Base-by-base conservation (phyloP, 2,113 vertebrate genomes). In the Istiophorus platypterus region DNA sequence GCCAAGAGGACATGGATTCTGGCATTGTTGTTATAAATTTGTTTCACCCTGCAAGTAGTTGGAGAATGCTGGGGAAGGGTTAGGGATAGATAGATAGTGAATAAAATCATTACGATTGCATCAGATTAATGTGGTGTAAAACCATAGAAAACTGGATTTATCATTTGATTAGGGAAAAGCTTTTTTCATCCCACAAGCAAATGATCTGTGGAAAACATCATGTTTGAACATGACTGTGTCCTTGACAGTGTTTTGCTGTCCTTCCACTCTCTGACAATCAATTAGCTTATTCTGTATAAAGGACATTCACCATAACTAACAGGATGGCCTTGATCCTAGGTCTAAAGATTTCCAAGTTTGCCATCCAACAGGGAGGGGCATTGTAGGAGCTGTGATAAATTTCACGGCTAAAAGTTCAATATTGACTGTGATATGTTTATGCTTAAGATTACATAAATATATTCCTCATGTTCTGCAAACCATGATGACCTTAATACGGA, bases 141-240 rank as follows among this genome's bases (percentile, higher is more conserved):
- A 37, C 56, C 34, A 61, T 22, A 29, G 45, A 58, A 31, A 75
- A 58, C 5, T 45, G 26, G 4, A 56, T 49, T 6, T 49, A 24
- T 47, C 0, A 11, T 54, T 65, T 39, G 41, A 84, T 75, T 47
- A 61, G 54, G 12, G 1, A 2, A 37, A 9, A 14, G 5, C 6
- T 54, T 81, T 58, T 77, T 61, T 47, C 45, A 64, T 42, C 39
- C 61, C 17, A 24, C 15, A 20, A 63, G 31, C 22, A 57, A 58
- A 72, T 73, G 17, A 81, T 81, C 56, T 49, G 52, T 39, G 15
- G 18, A 45, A 42, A 57, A 15, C 20, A 51, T 76, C 24, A 6
- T 66, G 37, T 85, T 84, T 84, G 66, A 66, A 57, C 72, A 70
- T 73, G 26, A 34, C 10, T 20, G 45, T 26, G 76, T 80, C 84